Evolutionary conservation across 2,113 vertebrate species (phyloP).

Genomic region (Hemicordylus capensis): DNA sequence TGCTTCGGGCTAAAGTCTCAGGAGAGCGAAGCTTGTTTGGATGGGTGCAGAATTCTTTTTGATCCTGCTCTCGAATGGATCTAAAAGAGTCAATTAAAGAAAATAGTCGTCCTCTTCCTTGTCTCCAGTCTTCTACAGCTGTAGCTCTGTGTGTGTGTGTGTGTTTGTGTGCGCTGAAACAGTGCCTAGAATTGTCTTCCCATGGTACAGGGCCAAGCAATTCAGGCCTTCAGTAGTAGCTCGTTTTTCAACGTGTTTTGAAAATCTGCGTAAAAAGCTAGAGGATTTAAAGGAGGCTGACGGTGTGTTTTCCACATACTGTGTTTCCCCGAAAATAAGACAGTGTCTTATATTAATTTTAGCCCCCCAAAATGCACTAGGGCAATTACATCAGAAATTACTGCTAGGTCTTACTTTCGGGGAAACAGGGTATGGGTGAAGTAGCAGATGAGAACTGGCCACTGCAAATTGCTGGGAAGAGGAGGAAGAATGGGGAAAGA

Average conservation of each 20-base stretch:
- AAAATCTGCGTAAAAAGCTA: rapidly evolving
- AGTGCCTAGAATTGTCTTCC: neutral
- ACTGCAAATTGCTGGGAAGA: neutral
- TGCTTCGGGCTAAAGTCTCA: neutral
- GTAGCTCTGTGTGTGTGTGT: neutral
- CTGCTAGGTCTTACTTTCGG: too few relatives aligned
- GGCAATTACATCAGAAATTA: too few relatives aligned
- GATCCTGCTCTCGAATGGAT: neutral
- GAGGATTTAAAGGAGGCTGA: neutral
- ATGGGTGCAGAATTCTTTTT: slow-evolving; percentile 44
- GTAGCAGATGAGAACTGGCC: neutral
- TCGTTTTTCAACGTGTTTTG: neutral
- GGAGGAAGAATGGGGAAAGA: neutral
- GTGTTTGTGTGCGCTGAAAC: neutral
- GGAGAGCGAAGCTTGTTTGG: slow-evolving; percentile 38
- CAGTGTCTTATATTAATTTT: too few relatives aligned
- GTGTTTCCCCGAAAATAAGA: too few relatives aligned
- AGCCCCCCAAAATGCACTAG: too few relatives aligned
- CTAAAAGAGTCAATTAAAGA: neutral
- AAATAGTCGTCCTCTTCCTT: neutral
- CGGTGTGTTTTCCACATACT: neutral
- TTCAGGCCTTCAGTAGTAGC: rapidly evolving
- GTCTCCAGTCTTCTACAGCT: neutral
- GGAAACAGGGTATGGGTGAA: too few relatives aligned
- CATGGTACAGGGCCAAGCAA: rapidly evolving